Evolutionary conservation across 2,888 invertebrate species (phyloP), one percentile per base, ranked within the genome.

Genomic region (Apamea crenata): DNA sequence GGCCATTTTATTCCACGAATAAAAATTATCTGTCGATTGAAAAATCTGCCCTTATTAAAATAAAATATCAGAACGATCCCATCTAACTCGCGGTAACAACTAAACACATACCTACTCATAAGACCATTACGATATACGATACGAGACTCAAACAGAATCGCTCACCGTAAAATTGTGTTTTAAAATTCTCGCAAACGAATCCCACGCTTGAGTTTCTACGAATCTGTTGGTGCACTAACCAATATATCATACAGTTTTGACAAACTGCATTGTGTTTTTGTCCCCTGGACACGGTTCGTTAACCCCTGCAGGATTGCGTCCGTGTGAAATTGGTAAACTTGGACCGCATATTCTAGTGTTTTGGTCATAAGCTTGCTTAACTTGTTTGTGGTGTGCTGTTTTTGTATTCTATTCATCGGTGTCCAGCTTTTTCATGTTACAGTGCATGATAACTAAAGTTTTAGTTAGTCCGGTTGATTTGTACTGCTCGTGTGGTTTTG

Each of bases 181-280:
- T 91, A 93, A 93, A 93, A 90, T 93, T 93, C 88, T 89, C 89
- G 87, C 91, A 88, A 92, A 92, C 92, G 93, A 93, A 92, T 92
- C 88, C 88, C 89, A 92, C 93, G 94, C 91, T 86, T 90, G 92
- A 92, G 91, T 92, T 91, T 90, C 78, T 91, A 81, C 90, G 91
- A 92, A 93, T 93, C 92, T 93, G 94, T 92, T 92, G 91, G 89
- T 88, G 90, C 89, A 91, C 88, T 90, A 91, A 88, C 90, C 94
- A 86, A 94, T 95, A 94, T 94, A 94, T 95, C 94, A 94, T 91
- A 89, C 90, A 88, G 93, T 94, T 95, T 93, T 95, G 94, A 94
- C 94, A 94, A 93, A 94, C 94, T 94, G 92, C 92, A 94, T 92
- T 94, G 92, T 94, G 93, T 93, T 94, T 93, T 92, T 93, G 93